Base-by-base conservation (phyloP, 2,113 vertebrate species). In the Elephantulus edwardii region DNA sequence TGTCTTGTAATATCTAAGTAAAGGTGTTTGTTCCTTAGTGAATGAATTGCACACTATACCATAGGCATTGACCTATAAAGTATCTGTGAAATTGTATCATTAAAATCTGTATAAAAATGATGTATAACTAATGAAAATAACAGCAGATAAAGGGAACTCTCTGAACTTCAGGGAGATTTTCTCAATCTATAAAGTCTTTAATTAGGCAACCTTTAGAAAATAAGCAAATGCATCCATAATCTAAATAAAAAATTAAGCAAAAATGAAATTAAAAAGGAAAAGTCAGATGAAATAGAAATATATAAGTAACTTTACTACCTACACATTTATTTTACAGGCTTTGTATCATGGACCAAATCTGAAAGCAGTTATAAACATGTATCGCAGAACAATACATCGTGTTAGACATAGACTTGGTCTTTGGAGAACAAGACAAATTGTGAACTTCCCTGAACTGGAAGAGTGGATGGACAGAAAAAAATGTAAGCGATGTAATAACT, bases 391-490 rank as follows among this genome's bases (percentile, higher is more conserved):
- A 54, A 94, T 95, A 50, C 8, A 83, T 54, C 16, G 74, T 56
- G 20, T 96, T 81, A 95, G 92, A 78, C 66, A 60, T 74, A 5
- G n/a, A 75, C 78, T 86, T 94, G 94, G 89, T 85, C 81, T 91
- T 87, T 88, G 94, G 95, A 91, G 95, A 54, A 92, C 90, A 75
- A 95, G 91, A 90, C 91, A 90, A 68, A 60, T 94, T 42, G 35
- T 96, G 60, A 5, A 5, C 17, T 89, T 93, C 58, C 9, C 56
- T 86, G 94, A 97, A 44, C 33, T 97, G 76, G 95, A 97, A 24
- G 92, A 97, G 33, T 96, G 94, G 93, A 92, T 97, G 93, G 97
- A 97, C 42, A 96, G 96, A 74, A 96, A 96, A 95, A 97, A 95
- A 64, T 91, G 94, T 93, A 95, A 93, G 95, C 87, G 13, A 48